These are phyloP conservation scores for Hemitrygon akajei DNA, from an alignment of 2,797 vertebrate species.

Conservation along the genomic window DNA sequence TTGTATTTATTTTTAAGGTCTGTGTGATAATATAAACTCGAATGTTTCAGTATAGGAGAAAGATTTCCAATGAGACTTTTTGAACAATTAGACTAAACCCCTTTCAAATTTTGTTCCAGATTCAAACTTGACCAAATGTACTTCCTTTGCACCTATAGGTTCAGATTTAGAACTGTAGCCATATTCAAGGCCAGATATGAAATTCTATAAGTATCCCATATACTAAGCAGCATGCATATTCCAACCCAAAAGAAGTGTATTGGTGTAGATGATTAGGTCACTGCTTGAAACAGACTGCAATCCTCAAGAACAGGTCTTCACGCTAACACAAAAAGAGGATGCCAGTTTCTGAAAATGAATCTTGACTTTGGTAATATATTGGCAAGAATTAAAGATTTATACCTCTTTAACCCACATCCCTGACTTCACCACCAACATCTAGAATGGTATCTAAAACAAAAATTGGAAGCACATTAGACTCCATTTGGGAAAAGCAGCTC, in stretches of 20 bases:
- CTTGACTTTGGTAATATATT: too few species aligned
- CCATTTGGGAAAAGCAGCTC: too few species aligned
- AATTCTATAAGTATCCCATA: too few species aligned
- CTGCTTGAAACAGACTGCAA: neutral
- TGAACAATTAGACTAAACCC: neutral
- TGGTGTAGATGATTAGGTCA: neutral
- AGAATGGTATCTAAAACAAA: too few species aligned
- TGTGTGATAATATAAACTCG: neutral
- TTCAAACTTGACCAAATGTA: neutral
- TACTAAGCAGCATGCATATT: neutral
- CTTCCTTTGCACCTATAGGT: neutral
- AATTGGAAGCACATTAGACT: neutral
- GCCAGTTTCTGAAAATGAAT: too few species aligned
- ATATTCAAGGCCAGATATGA: neutral
- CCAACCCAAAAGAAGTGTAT: neutral
- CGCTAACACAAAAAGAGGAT: too few species aligned
- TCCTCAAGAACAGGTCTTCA: neutral
- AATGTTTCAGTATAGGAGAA: neutral
- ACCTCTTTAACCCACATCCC: too few species aligned
- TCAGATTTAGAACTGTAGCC: neutral
- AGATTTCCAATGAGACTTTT: neutral
- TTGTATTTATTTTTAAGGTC: neutral
- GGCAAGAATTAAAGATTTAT: too few species aligned
- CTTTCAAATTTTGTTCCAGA: neutral
- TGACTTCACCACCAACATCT: too few species aligned